A percentile compares a stretch with the other conserved stretches of the same genome.
These are phyloP conservation scores for Cynaeus angustus DNA, from an alignment of 2,888 invertebrate species.

Conservation along the genomic window DNA sequence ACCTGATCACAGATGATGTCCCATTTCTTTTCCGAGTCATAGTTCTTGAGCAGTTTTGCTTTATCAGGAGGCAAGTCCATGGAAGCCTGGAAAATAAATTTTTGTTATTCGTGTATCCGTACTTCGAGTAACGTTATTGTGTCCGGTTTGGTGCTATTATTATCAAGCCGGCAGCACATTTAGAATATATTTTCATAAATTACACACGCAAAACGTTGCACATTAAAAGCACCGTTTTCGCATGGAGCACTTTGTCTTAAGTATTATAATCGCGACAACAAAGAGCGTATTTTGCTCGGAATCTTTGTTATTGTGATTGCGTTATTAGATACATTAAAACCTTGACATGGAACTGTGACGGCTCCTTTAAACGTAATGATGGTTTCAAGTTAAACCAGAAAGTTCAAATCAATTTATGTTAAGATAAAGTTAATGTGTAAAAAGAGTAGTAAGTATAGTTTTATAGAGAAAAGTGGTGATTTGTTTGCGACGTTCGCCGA, in stretches of 20 bases:
- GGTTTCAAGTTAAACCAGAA: slow-evolving; percentile 15
- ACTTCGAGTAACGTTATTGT: slow-evolving; percentile 1
- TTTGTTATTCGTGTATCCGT: neutral
- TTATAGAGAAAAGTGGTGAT: neutral
- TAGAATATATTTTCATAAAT: slow-evolving; percentile 33
- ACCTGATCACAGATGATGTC: slow-evolving; percentile 99
- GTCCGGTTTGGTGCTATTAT: slow-evolving; percentile 9
- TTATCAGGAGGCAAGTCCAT: slow-evolving; percentile 99
- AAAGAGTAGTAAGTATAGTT: neutral
- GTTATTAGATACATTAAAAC: slow-evolving; percentile 12
- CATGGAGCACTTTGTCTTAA: slow-evolving; percentile 5
- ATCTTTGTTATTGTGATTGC: slow-evolving; percentile 8
- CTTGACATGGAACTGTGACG: slow-evolving; percentile 18
- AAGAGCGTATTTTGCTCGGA: slow-evolving; percentile 14
- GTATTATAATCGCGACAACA: slow-evolving; percentile 6
- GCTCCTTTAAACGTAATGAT: neutral
- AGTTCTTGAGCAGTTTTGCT: slow-evolving; percentile 94
- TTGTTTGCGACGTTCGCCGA: too few relatives aligned
- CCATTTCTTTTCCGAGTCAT: slow-evolving; percentile 99
- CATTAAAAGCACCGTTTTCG: slow-evolving; percentile 25
- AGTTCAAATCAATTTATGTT: slow-evolving; percentile 23
- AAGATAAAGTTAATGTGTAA: neutral
- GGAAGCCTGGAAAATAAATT: slow-evolving; percentile 84
- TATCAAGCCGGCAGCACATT: slow-evolving; percentile 2
- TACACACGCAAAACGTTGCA: slow-evolving; percentile 23